phyloP scores from a whole-genome alignment of 35 echinoderm and acorn worm species.

The Heliocidaris tuberculata region DNA sequence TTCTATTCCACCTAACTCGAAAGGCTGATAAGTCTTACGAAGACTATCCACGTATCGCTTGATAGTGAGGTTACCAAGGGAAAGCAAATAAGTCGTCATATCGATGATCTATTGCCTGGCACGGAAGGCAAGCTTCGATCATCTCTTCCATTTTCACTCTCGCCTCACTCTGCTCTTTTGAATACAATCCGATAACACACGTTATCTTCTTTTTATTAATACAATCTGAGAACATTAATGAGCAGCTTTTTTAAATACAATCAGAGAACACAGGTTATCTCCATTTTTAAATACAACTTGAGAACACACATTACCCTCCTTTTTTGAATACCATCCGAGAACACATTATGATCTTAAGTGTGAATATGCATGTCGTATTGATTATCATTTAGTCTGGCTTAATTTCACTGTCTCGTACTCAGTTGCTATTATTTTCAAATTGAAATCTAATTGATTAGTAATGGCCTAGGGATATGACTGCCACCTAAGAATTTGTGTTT shows the following conservation, averaged over 20 bases:
- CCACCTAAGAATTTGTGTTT: background rate
- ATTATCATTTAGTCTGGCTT: background rate
- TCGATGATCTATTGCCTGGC: background rate
- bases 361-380: background rate
- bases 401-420: background rate
- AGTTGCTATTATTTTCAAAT: background rate
- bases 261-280: background rate
- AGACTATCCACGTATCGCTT: background rate
- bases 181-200: background rate
- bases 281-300: background rate
- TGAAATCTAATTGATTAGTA: background rate
- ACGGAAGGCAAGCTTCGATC: background rate
- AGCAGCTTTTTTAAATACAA: background rate
- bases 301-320: background rate
- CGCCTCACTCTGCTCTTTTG: background rate
- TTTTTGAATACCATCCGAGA: background rate
- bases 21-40: background rate
- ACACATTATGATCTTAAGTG: background rate
- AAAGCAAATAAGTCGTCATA: constrained; percentile 12
- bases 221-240: background rate
- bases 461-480: background rate
- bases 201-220: background rate
- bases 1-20: background rate
- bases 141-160: constrained; percentile 2
- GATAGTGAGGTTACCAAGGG: background rate